A percentile compares a stretch with the other conserved stretches of the same genome.
Conservation (phyloP, 2,797 vertebrate genomes). For the Pteropus rufus region DNA sequence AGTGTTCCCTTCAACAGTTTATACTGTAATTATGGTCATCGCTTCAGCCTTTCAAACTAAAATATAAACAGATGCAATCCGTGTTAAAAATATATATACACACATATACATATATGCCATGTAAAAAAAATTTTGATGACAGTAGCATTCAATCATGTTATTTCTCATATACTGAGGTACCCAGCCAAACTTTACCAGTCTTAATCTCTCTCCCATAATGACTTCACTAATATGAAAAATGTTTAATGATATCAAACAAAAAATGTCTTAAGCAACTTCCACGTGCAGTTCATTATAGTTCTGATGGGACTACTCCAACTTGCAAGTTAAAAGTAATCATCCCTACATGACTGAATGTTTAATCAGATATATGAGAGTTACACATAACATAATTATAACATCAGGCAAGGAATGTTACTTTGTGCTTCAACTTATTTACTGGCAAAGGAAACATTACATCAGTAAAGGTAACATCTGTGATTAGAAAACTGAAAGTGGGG, state of each 20-base stretch:
- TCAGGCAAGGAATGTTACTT: not conserved
- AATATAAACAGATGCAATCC: conserved; percentile 27
- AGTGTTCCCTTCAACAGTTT: conserved; percentile 48
- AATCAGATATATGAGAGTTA: conserved; percentile 4
- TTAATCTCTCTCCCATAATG: not conserved
- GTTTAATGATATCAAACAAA: not conserved
- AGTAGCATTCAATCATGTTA: not conserved
- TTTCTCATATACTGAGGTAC: conserved; percentile 22
- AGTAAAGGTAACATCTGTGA: not conserved
- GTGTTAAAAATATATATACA: not conserved
- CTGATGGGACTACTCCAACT: not conserved
- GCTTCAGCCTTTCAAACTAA: conserved; percentile 10
- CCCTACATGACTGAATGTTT: not conserved
- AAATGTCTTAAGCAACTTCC: conserved; percentile 37
- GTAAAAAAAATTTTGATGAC: conserved; percentile 1
- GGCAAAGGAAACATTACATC: conserved; percentile 18
- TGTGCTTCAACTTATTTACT: conserved; percentile 20
- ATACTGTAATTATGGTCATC: conserved; percentile 11
- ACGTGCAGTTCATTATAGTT: conserved; percentile 6
- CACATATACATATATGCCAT: not conserved
- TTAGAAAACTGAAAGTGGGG: not conserved
- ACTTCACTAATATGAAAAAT: conserved; percentile 49
- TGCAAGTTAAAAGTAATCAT: conserved; percentile 34
- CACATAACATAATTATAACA: not conserved
- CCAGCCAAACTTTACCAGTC: not conserved